These are phyloP conservation scores for Proales similis DNA, from an alignment of 1,140 invertebrate species.

Conservation along the genomic window DNA sequence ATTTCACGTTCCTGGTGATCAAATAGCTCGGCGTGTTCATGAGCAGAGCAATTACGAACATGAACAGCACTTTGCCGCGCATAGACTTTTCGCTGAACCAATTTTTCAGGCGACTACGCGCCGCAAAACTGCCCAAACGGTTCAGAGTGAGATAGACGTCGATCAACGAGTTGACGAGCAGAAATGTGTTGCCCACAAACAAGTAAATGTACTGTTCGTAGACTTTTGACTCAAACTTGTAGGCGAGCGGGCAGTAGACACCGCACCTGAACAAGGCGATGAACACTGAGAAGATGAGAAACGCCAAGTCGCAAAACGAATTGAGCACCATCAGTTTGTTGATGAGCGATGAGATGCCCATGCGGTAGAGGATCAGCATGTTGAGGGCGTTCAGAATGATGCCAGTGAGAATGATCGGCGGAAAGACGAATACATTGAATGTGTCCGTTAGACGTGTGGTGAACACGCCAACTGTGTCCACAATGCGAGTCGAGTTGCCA, in stretches of 20 bases:
- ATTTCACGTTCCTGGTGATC: conserved; percentile 9
- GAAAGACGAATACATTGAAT: conserved; percentile 17
- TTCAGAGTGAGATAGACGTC: conserved; percentile 1
- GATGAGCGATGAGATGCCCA: no score
- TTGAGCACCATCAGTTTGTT: conserved; percentile 16
- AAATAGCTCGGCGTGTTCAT: conserved; percentile 22
- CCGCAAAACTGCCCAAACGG: conserved; percentile 7
- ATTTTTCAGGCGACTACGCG: background rate
- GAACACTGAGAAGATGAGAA: conserved; percentile 9
- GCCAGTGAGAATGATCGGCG: conserved; percentile 5
- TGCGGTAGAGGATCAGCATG: no score
- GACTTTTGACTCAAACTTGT: conserved; percentile 7
- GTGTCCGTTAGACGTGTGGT: conserved; percentile 26
- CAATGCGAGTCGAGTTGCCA: no score
- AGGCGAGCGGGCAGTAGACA: conserved; percentile 7
- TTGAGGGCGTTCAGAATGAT: conserved; percentile 23
- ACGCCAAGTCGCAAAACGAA: conserved; percentile 6
- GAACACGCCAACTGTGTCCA: no score
- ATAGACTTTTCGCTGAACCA: background rate
- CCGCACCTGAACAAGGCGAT: conserved; percentile 8
- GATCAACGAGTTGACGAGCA: conserved; percentile 13
- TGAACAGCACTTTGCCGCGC: conserved; percentile 14
- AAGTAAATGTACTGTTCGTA: conserved; percentile 32
- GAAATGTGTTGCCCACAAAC: conserved; percentile 14
- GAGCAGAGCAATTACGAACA: conserved; percentile 2